Percentiles rank a stretch among this genome's conserved stretches.
These are phyloP conservation scores for Hylaeus volcanicus DNA, from an alignment of 1,140 invertebrate genomes.

Conservation along the genomic window DNA sequence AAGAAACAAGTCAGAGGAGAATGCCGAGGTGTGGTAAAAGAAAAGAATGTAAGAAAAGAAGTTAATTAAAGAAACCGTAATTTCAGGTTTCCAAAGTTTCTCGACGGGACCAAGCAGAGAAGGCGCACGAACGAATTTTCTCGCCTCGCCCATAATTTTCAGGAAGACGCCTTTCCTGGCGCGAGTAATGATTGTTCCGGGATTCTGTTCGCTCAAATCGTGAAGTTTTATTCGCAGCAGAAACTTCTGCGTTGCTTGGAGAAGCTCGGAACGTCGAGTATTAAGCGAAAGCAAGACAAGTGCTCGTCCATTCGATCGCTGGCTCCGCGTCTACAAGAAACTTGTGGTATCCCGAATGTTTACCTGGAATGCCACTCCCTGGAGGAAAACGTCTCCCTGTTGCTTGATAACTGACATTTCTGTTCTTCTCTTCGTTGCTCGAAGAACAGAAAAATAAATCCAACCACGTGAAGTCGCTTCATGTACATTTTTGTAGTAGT, in stretches of 20 bases:
- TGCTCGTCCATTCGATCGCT: slow-evolving; percentile 20
- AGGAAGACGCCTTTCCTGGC: slow-evolving; percentile 22
- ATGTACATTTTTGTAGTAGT: too few relatives aligned
- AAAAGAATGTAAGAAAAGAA: too few relatives aligned
- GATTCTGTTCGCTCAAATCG: slow-evolving; percentile 37
- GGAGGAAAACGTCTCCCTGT: not conserved
- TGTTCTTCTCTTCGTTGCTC: too few relatives aligned
- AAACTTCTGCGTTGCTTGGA: slow-evolving; percentile 37
- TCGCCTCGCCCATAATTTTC: slow-evolving; percentile 51
- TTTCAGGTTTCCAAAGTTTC: slow-evolving; percentile 13
- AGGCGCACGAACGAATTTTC: slow-evolving; percentile 54
- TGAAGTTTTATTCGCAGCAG: slow-evolving; percentile 33
- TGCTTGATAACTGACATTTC: too few relatives aligned
- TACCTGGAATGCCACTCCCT: not conserved
- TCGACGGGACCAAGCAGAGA: slow-evolving; percentile 16
- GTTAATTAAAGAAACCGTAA: slow-evolving; percentile 54
- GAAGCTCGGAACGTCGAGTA: slow-evolving; percentile 1
- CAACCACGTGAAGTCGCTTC: too few relatives aligned
- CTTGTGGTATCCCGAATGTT: not conserved
- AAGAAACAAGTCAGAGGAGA: too few relatives aligned
- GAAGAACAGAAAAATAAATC: too few relatives aligned
- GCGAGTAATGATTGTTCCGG: not conserved
- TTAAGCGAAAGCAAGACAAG: slow-evolving; percentile 32
- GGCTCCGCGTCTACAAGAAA: not conserved
- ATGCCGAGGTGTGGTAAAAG: too few relatives aligned